Conservation (phyloP, 2,888 invertebrate genomes). For the Synergus japonicus region DNA sequence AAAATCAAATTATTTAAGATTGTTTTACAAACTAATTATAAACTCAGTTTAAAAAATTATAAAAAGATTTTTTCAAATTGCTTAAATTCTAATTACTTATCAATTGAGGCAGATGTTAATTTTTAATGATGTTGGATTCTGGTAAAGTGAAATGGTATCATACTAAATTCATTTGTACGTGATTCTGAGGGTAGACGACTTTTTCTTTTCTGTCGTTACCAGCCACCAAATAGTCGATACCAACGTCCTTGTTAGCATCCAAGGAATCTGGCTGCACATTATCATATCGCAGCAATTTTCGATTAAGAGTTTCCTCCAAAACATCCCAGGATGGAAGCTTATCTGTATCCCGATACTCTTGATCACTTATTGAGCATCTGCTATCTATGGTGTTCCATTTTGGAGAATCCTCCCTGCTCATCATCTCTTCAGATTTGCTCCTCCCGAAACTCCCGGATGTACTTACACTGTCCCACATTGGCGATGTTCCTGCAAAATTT, state of each 20-base stretch:
- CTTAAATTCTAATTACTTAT: background rate
- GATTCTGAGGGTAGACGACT: background rate
- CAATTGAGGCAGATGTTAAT: background rate
- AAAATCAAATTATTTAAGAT: background rate
- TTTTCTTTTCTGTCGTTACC: slow-evolving; percentile 53
- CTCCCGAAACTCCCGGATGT: slow-evolving; percentile 60
- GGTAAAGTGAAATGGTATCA: background rate
- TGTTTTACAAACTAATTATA: background rate
- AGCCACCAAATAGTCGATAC: slow-evolving; percentile 57
- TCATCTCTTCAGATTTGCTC: slow-evolving; percentile 65
- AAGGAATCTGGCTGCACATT: slow-evolving; percentile 55
- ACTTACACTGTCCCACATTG: slow-evolving; percentile 64
- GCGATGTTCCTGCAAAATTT: slow-evolving; percentile 60
- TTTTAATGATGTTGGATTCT: background rate
- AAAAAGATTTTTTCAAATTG: background rate
- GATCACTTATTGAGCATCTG: slow-evolving; percentile 54
- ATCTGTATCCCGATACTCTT: slow-evolving; percentile 56
- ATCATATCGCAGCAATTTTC: slow-evolving; percentile 64
- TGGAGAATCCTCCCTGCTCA: slow-evolving; percentile 65
- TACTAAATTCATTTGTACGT: background rate
- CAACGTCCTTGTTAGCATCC: slow-evolving; percentile 54
- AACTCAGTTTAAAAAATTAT: background rate
- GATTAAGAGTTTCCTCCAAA: slow-evolving; percentile 67
- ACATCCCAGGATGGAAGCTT: slow-evolving; percentile 69
- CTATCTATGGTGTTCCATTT: slow-evolving; percentile 60